Conservation (phyloP, 92 coral and sea anemone species). For the Hydrozoanthus gracilis region DNA sequence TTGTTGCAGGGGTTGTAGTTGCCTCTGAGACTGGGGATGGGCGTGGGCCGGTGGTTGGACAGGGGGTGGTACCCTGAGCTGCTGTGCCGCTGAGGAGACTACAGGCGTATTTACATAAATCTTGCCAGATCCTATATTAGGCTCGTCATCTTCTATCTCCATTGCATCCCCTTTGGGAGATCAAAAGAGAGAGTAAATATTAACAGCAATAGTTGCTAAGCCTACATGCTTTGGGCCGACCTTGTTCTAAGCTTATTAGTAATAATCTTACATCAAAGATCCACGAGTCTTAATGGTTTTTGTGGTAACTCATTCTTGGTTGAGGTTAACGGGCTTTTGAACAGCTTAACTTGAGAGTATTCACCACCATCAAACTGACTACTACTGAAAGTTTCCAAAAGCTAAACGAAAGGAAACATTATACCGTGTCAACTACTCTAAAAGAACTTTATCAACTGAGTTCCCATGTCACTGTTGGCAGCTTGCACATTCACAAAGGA, state of each 20-base stretch:
- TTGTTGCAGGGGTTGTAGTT: slow-evolving; percentile 9
- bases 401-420: no score
- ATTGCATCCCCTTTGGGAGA: slow-evolving; percentile 34
- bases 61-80: slow-evolving; percentile 27
- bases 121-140: slow-evolving; percentile 28
- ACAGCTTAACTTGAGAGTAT: no score
- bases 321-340: no score
- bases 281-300: no score
- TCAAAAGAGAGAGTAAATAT: neutral
- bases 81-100: slow-evolving; percentile 16
- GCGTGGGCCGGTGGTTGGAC: slow-evolving; percentile 30
- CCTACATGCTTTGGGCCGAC: neutral
- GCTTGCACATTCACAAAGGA: no score
- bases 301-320: no score
- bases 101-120: slow-evolving; percentile 44
- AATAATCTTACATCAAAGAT: no score
- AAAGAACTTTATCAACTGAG: no score
- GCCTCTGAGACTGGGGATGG: slow-evolving; percentile 26
- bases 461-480: no score
- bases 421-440: no score
- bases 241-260: neutral
- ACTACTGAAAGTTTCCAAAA: no score
- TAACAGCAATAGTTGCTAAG: neutral
- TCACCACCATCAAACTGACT: no score
- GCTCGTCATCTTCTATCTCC: slow-evolving; percentile 41